Base-by-base conservation (phyloP, 2,113 vertebrate species). In the Ptilonorhynchus violaceus region DNA sequence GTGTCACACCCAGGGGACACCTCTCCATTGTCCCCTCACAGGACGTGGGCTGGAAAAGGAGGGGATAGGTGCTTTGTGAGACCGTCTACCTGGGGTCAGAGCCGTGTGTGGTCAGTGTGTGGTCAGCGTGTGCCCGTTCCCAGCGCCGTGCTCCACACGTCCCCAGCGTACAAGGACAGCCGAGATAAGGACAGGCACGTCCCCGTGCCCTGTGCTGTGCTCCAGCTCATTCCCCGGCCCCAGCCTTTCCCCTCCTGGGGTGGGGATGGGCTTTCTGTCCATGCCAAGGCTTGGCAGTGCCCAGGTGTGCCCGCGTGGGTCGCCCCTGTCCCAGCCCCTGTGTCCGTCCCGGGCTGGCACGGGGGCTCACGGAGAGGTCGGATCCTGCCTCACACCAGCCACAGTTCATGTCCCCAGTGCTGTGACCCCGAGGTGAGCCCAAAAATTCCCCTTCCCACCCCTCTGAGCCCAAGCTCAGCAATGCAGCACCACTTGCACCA, bases 111-210 rank as follows among this genome's bases (percentile, higher is more conserved):
- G 24, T 37, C 58, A 37, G 58, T 12, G 53, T 1, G 1, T 0
- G 5, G 35, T 25, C 79, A 66, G 47, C 0, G 7, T 28, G 74
- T 27, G 56, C 56, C 82, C 1, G 1, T 25, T 24, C 81, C 33
- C 17, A 1, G 44, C 8, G 0, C 7, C 0, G 73, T 3, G 1
- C 28, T 9, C 1, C 3, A 10, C 74, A 42, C 39, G 2, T 46
- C 7, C 25, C 53, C 46, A 3, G 64, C 5, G 4, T 15, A 56
- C n/a, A 83, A 55, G 59, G 64, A 6, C 37, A 24, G 31, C 77
- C 2, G 3, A 88, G 77, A 70, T 49, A 89, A 93, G 89, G 79
- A 28, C 44, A 11, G 2, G 0, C 44, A 55, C 64, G 68, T 46
- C 74, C 66, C 75, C 2, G n/a, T 1, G 4, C n/a, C 47, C 11